These are phyloP conservation scores for Stegodyphus dumicola DNA, from an alignment of 1,140 invertebrate species.

Conservation along the genomic window DNA sequence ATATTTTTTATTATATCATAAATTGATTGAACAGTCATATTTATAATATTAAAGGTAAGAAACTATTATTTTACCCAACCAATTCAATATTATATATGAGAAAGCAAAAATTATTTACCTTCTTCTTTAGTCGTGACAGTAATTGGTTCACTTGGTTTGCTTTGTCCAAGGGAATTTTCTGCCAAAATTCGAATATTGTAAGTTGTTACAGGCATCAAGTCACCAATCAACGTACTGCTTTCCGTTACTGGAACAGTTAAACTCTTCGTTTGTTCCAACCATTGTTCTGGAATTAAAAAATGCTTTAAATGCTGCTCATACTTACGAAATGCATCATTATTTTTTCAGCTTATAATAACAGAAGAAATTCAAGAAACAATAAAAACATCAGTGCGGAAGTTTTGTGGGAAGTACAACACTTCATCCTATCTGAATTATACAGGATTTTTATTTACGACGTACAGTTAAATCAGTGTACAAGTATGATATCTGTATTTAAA, in stretches of 20 bases:
- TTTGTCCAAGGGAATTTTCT: constrained; percentile 73
- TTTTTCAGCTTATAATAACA: neutral
- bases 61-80: no score
- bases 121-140: constrained; percentile 87
- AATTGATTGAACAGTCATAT: no score
- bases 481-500: no score
- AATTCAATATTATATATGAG: neutral
- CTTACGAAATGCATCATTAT: neutral
- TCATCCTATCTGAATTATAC: no score
- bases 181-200: constrained; percentile 69
- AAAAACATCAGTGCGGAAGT: no score
- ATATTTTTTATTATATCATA: no score
- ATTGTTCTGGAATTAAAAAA: constrained; percentile 34
- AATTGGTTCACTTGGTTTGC: constrained; percentile 85
- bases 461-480: no score
- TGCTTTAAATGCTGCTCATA: no score
- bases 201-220: constrained; percentile 67
- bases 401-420: no score
- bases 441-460: no score
- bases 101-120: constrained; percentile 69
- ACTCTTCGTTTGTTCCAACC: constrained; percentile 53
- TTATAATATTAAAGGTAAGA: no score
- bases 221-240: constrained; percentile 71
- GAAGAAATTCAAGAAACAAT: no score
- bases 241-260: constrained; percentile 74